phyloP scores from a whole-genome alignment of 2,113 vertebrate genomes.

The Chloropsis hardwickii region DNA sequence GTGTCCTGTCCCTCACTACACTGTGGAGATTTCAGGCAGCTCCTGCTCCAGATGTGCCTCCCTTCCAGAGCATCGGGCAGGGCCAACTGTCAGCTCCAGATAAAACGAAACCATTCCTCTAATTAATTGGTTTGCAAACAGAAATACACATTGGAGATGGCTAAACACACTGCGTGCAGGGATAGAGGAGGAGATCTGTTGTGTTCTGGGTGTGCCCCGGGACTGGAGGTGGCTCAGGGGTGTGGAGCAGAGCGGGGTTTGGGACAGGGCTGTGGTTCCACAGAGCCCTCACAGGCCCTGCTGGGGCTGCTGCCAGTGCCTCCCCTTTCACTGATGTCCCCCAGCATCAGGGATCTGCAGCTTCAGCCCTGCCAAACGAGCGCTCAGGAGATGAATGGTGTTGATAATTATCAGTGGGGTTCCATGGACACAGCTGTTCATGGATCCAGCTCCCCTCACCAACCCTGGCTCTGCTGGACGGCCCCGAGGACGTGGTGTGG shows the following conservation, averaged over 20 bases:
- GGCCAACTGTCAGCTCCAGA: not conserved
- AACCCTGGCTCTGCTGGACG: not conserved
- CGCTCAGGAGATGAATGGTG: conserved; percentile 23
- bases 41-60: not conserved
- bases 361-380: not conserved
- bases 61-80: not conserved
- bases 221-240: not conserved
- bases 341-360: not conserved
- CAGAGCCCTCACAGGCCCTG: not conserved
- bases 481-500: not conserved
- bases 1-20: rapidly evolving
- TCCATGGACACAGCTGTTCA: not conserved
- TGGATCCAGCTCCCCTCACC: not conserved
- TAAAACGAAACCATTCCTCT: not conserved
- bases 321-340: not conserved
- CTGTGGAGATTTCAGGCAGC: not conserved
- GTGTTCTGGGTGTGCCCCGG: not conserved
- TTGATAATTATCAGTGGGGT: conserved; percentile 49
- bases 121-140: not conserved
- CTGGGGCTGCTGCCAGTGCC: not conserved
- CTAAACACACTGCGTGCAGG: not conserved
- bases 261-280: not conserved
- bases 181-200: not conserved
- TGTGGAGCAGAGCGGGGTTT: not conserved
- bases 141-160: not conserved